Base-by-base conservation (phyloP, 2,888 invertebrate genomes). In the Meandrusa payeni region DNA sequence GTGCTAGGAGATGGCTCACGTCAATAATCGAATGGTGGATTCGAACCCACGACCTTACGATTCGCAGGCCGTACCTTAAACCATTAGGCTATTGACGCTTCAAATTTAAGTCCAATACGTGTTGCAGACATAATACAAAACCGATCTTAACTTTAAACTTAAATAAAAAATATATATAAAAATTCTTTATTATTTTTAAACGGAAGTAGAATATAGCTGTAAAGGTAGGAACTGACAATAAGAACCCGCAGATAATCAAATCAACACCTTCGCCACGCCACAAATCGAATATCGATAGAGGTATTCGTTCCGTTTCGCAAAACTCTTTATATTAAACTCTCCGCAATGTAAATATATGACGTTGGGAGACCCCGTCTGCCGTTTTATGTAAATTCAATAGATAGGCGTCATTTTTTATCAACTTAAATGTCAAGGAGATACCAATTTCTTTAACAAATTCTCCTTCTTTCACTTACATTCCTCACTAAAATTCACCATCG, bases 341-440 rank as follows among this genome's bases (percentile, higher is more conserved):
- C 57, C 49, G 55, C 55, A 56, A 47, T 46, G 48, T 52, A 55
- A 59, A 37, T 37, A 64, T 55, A 54, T 60, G 36, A 39, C 44
- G 39, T 36, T 40, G 19, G 29, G 34, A 39, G 36, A 52, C 50
- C 46, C 54, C 51, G 49, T 51, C 41, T 47, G 58, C 52, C 53
- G 59, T 59, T 70, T 67, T 70, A 71, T 70, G 71, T 62, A 65
- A 69, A 71, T 72, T 54, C 57, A 57, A 67, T 67, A 60, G 59
- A 62, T 57, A 54, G 55, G 44, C 50, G 55, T 47, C 47, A 59
- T 58, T 59, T 58, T 50, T 61, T 54, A 53, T 54, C 45, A 41
- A 11, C 5, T 12, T 3, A 23, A 24, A 47, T 57, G 38, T 46
- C 41, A 47, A 51, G 37, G 27, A 34, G 33, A 29, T 24, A 22